phyloP scores from a whole-genome alignment of 2,888 invertebrate genomes.

The Exocentrus adspersus region DNA sequence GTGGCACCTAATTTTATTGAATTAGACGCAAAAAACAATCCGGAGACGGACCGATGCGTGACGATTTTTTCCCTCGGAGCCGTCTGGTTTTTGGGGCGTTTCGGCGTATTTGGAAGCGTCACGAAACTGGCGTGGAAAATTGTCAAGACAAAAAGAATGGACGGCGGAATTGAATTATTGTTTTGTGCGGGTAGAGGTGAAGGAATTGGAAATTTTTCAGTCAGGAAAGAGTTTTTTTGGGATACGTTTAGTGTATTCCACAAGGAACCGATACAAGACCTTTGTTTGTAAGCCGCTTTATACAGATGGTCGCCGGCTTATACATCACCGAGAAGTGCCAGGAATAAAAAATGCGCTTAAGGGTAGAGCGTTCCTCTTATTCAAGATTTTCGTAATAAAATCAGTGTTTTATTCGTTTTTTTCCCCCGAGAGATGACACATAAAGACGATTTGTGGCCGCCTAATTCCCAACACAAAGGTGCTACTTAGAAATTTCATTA shows the following conservation, averaged over 20 bases:
- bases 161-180: too few species aligned
- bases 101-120: not conserved
- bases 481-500: constrained; percentile 34
- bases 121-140: not conserved
- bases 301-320: not conserved
- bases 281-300: not conserved
- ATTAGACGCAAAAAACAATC: constrained; percentile 16
- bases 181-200: too few species aligned
- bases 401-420: constrained; percentile 36
- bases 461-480: constrained; percentile 27
- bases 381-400: constrained; percentile 42
- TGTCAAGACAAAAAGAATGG: too few species aligned
- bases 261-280: too few species aligned
- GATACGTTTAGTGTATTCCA: too few species aligned
- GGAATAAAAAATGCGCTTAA: constrained; percentile 35
- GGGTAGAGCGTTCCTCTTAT: constrained; percentile 41
- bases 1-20: constrained; percentile 23
- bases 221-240: too few species aligned
- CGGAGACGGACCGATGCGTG: not conserved
- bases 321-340: constrained; percentile 29
- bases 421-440: constrained; percentile 39
- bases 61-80: not conserved
- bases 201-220: too few species aligned
- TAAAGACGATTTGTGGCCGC: constrained; percentile 27
- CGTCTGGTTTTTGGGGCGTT: not conserved